Percentiles rank a stretch among this genome's conserved stretches.
phyloP scores from a whole-genome alignment of 2,113 vertebrate species.

The Gopherus evgoodei region DNA sequence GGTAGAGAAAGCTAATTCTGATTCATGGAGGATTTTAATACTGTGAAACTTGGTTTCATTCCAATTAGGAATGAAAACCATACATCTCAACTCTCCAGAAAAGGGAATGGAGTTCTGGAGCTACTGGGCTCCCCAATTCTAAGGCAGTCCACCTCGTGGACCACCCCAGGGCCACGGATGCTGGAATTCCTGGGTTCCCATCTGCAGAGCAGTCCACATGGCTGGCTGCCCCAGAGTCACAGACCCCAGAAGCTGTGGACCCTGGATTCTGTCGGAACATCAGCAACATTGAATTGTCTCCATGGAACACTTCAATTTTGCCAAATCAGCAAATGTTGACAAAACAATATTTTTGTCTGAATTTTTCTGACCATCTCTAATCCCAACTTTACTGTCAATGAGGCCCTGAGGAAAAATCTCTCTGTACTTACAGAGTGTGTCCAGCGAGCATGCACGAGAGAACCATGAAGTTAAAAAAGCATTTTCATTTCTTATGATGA shows the following conservation, averaged over 20 bases:
- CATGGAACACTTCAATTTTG: background rate
- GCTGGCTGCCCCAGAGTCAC: background rate
- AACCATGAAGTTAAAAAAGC: conserved; percentile 54
- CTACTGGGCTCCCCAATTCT: no score
- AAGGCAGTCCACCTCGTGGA: background rate
- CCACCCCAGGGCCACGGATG: background rate
- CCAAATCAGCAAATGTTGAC: background rate
- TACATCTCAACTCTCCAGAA: background rate
- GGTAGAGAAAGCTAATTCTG: background rate
- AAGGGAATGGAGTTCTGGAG: background rate
- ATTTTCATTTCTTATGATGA: conserved; percentile 54
- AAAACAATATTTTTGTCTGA: background rate
- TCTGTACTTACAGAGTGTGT: conserved; percentile 7
- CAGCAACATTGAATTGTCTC: background rate
- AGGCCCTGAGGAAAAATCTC: conserved; percentile 4
- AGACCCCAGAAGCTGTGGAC: fast-evolving
- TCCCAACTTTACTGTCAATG: background rate
- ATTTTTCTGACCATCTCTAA: background rate
- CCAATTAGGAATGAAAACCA: background rate
- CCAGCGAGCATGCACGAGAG: background rate
- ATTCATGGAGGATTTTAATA: background rate
- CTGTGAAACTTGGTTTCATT: background rate
- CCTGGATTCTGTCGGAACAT: background rate
- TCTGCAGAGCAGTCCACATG: background rate
- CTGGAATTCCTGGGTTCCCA: background rate